Conservation (phyloP, 2,797 vertebrate species). For the Staurois parvus region DNA sequence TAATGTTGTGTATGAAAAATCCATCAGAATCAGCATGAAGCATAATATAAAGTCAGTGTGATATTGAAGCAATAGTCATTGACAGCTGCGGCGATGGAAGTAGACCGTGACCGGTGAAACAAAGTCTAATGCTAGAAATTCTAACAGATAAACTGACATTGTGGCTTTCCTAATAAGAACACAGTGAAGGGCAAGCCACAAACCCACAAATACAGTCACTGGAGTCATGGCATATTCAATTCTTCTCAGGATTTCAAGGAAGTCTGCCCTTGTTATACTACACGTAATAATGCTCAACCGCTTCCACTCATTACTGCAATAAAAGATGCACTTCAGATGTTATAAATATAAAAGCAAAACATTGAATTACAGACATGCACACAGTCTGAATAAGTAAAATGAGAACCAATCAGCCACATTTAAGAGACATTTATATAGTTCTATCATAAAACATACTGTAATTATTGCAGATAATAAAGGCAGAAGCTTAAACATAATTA, state of each 20-base stretch:
- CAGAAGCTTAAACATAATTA: no score
- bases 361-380: no score
- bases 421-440: no score
- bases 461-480: no score
- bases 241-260: background rate
- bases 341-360: no score
- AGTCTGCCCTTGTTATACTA: background rate
- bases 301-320: background rate
- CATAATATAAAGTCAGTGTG: constrained; percentile 32
- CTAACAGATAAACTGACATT: constrained; percentile 22
- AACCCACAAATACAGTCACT: constrained; percentile 6
- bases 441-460: no score
- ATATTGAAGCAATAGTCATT: constrained; percentile 16
- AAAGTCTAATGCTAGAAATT: constrained; percentile 3
- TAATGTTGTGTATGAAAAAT: constrained; percentile 25
- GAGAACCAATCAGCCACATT: no score
- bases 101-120: constrained; percentile 24
- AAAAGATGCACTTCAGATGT: background rate
- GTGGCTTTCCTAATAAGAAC: constrained; percentile 32
- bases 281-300: background rate
- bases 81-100: constrained; percentile 9
- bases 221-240: background rate
- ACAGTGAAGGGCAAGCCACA: constrained; percentile 24
- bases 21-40: constrained; percentile 34
- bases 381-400: no score